A percentile compares a stretch with the other conserved stretches of the same genome.
These are phyloP conservation scores for Chromobotia macracanthus DNA, from an alignment of 2,797 vertebrate species.

Conservation along the genomic window DNA sequence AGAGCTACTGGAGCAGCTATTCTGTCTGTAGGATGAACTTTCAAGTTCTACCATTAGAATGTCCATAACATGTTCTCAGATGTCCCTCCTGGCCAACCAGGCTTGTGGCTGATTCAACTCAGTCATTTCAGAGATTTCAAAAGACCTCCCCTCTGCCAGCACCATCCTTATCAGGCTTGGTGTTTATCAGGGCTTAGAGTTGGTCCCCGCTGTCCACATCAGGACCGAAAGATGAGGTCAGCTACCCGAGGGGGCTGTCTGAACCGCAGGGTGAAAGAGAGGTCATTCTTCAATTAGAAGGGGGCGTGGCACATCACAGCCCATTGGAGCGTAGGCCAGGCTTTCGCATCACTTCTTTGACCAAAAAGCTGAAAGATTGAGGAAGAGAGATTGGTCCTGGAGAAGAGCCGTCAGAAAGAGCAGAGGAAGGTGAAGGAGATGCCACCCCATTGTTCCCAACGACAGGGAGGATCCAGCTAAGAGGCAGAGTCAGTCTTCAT, in stretches of 20 bases:
- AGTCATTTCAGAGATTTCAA: slow-evolving; percentile 11
- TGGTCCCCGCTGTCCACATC: not conserved
- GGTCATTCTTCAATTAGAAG: slow-evolving; percentile 54
- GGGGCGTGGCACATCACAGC: slow-evolving; percentile 46
- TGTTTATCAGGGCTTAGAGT: slow-evolving; percentile 12
- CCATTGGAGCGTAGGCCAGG: slow-evolving; percentile 47
- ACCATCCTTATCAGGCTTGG: not conserved
- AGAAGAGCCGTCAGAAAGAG: slow-evolving; percentile 38
- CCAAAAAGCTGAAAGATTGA: slow-evolving; percentile 35
- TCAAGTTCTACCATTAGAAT: not conserved
- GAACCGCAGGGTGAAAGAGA: slow-evolving; percentile 44
- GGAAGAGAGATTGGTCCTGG: slow-evolving; percentile 41
- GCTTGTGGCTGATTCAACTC: not conserved
- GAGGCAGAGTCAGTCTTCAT: slow-evolving; percentile 52
- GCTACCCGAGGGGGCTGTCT: slow-evolving; percentile 15
- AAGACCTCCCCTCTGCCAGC: not conserved
- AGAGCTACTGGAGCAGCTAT: not conserved
- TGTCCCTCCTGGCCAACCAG: not conserved
- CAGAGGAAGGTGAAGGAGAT: slow-evolving; percentile 46
- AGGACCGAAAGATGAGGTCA: slow-evolving; percentile 44
- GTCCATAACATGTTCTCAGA: not conserved
- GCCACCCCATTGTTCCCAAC: slow-evolving; percentile 46
- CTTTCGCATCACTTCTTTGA: slow-evolving; percentile 46
- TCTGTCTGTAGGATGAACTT: slow-evolving; percentile 3
- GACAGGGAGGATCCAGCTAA: slow-evolving; percentile 43